Evolutionary conservation across 2,888 invertebrate genomes (phyloP).

Genomic region (Drosophila robusta): DNA sequence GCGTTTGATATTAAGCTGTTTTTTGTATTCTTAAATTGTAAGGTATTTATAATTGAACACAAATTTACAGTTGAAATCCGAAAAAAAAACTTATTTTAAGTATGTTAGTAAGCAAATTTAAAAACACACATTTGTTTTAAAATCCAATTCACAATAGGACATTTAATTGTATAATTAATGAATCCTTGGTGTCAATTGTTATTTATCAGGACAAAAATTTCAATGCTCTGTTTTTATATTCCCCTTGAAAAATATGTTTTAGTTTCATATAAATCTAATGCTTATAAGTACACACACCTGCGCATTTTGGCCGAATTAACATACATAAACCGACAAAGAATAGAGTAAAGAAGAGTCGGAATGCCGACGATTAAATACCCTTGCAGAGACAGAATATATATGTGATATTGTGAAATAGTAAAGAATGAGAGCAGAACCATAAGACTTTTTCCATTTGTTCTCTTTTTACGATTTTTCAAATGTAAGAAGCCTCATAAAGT

Average conservation of each 20-base stretch:
- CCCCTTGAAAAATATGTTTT: slow-evolving; percentile 18
- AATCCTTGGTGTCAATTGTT: slow-evolving; percentile 30
- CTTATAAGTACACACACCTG: slow-evolving; percentile 40
- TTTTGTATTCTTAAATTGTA: background rate
- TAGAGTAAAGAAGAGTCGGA: slow-evolving; percentile 9
- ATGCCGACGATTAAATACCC: slow-evolving; percentile 14
- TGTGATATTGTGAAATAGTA: no score
- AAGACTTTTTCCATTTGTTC: no score
- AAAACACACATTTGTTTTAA: slow-evolving; percentile 8
- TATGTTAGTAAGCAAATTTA: slow-evolving; percentile 21
- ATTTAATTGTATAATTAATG: slow-evolving; percentile 27
- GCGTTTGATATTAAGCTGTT: background rate
- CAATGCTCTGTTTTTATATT: slow-evolving; percentile 28
- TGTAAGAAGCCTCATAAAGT: no score
- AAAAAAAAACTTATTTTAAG: background rate
- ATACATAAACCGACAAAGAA: slow-evolving; percentile 11
- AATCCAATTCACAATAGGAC: slow-evolving; percentile 21
- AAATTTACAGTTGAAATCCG: background rate
- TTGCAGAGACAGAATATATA: slow-evolving; percentile 11
- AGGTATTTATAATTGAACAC: background rate
- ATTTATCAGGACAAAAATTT: slow-evolving; percentile 20
- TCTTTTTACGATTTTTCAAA: no score
- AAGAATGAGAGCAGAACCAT: no score
- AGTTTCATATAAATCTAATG: slow-evolving; percentile 40
- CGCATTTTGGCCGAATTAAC: slow-evolving; percentile 19